Percentiles rank a stretch among this genome's conserved stretches.
These are phyloP conservation scores for Clarias batrachus DNA, from an alignment of 2,113 vertebrate species.

Conservation along the genomic window DNA sequence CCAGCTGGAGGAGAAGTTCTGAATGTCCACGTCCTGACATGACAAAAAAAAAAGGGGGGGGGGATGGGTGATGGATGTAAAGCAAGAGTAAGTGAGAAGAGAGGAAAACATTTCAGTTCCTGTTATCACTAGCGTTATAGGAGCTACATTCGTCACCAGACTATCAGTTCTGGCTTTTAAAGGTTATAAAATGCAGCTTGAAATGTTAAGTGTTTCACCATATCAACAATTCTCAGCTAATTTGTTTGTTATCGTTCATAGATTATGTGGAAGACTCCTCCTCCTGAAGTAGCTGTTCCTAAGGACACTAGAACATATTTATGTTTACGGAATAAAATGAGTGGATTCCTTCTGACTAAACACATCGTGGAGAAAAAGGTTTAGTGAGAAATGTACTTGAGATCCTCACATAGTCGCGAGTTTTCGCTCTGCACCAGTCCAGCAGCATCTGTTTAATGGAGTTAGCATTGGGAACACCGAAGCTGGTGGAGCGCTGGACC, in stretches of 20 bases:
- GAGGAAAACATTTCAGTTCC: background rate
- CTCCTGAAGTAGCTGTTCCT: background rate
- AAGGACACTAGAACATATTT: background rate
- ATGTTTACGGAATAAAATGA: background rate
- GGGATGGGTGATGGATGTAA: background rate
- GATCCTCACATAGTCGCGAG: slow-evolving; percentile 85
- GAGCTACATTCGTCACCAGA: background rate
- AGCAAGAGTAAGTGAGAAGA: slow-evolving; percentile 8
- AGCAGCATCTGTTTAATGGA: slow-evolving; percentile 99
- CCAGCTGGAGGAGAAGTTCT: slow-evolving; percentile 99
- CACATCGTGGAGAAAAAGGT: background rate
- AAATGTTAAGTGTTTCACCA: background rate
- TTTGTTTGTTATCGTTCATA: background rate
- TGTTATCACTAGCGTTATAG: background rate
- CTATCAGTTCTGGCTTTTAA: background rate
- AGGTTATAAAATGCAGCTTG: background rate
- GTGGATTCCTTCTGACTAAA: background rate
- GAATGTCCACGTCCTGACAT: slow-evolving; percentile 88
- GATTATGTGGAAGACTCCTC: background rate
- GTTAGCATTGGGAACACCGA: slow-evolving; percentile 92
- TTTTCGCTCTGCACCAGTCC: slow-evolving; percentile 97
- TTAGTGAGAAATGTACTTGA: background rate
- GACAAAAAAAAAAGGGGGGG: background rate
- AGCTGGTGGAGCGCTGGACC: slow-evolving; percentile 90
- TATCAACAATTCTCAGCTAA: background rate